phyloP scores from a whole-genome alignment of 1,140 invertebrate species.

The Agrilus planipennis region DNA sequence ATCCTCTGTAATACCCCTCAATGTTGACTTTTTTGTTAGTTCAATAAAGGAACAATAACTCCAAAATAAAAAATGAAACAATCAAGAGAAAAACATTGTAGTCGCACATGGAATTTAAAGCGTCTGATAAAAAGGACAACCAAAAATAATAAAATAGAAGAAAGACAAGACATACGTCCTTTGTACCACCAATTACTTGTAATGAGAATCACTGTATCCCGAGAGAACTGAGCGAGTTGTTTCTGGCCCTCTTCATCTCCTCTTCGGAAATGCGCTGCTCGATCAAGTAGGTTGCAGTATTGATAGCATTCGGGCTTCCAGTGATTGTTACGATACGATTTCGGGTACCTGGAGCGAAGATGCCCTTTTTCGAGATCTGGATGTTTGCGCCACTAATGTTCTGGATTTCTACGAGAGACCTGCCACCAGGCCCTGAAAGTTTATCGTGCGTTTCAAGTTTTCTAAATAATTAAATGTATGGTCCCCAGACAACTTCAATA shows the following conservation, averaged over 20 bases:
- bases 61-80: constrained; percentile 1
- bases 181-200: too few relatives aligned
- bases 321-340: constrained; percentile 95
- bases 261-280: constrained; percentile 92
- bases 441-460: too few relatives aligned
- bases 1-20: too few relatives aligned
- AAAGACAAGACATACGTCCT: too few relatives aligned
- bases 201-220: constrained; percentile 35
- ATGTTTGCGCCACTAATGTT: constrained; percentile 92
- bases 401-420: constrained; percentile 93
- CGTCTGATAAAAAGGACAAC: too few relatives aligned
- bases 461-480: too few relatives aligned
- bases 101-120: neutral
- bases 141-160: too few relatives aligned
- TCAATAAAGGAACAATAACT: too few relatives aligned
- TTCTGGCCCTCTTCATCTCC: constrained; percentile 83
- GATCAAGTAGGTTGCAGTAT: constrained; percentile 85
- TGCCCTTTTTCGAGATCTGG: constrained; percentile 97
- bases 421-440: constrained; percentile 72
- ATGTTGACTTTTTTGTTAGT: too few relatives aligned
- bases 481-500: too few relatives aligned
- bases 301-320: constrained; percentile 76
- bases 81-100: neutral
- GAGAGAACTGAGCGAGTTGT: constrained; percentile 68
- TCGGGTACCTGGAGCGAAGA: constrained; percentile 89